Conservation (phyloP, 2,113 vertebrate species). For the Lagopus muta region DNA sequence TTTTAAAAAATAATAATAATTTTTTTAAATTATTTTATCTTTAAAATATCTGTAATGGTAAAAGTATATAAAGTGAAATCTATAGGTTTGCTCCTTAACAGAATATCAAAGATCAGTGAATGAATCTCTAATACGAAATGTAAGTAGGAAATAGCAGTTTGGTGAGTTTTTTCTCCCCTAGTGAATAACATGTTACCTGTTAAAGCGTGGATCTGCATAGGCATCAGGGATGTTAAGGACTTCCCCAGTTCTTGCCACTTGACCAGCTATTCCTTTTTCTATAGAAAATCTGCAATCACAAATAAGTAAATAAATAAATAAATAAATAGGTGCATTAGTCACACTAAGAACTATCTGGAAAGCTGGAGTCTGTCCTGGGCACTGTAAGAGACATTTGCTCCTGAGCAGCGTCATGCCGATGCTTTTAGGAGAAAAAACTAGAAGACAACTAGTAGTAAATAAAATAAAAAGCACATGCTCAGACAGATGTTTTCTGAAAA, state of each 20-base stretch:
- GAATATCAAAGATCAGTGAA: not conserved
- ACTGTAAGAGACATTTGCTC: not conserved
- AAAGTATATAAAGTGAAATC: not conserved
- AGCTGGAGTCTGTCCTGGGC: not conserved
- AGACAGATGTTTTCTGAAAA: not conserved
- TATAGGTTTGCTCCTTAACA: not conserved
- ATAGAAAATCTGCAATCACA: constrained; percentile 92
- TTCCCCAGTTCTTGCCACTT: constrained; percentile 96
- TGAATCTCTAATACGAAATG: not conserved
- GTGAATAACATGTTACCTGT: constrained; percentile 82
- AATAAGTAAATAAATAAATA: not conserved
- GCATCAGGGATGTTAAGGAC: constrained; percentile 98
- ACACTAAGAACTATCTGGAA: not conserved
- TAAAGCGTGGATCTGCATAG: constrained; percentile 98
- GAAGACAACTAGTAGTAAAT: not conserved
- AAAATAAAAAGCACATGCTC: not conserved
- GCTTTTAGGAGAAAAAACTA: constrained; percentile 48
- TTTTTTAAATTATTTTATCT: not conserved
- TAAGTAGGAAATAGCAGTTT: not conserved
- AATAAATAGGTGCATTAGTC: not conserved
- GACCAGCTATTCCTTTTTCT: constrained; percentile 98
- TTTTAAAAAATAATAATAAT: not conserved
- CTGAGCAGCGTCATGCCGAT: not conserved
- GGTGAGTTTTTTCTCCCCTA: not conserved
- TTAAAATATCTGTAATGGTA: not conserved